Conservation (phyloP, 2,113 vertebrate species). For the Tiliqua scincoides region DNA sequence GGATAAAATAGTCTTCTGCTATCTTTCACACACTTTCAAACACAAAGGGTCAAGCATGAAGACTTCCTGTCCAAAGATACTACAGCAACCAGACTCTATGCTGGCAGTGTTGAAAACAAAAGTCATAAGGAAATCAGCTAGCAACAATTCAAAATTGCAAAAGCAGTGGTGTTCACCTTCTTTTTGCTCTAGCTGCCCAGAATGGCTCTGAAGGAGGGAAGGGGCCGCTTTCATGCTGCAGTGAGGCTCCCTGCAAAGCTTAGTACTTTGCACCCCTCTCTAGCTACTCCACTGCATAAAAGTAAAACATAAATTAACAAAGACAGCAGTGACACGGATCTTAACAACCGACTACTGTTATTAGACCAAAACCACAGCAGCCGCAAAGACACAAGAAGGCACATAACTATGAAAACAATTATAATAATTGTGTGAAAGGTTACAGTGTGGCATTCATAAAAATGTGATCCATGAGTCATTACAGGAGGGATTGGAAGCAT, state of each 20-base stretch:
- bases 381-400: neutral
- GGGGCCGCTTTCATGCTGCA: too few relatives aligned
- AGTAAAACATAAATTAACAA: neutral
- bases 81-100: neutral
- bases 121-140: neutral
- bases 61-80: neutral
- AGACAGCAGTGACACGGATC: neutral
- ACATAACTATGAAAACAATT: neutral
- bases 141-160: neutral
- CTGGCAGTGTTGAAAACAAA: neutral
- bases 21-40: neutral
- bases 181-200: too few relatives aligned
- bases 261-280: too few relatives aligned
- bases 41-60: neutral
- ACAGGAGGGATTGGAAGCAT: neutral
- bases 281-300: too few relatives aligned
- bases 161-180: too few relatives aligned
- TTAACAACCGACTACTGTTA: neutral
- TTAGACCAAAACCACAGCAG: neutral
- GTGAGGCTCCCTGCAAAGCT: too few relatives aligned
- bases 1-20: neutral
- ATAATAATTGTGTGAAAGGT: neutral
- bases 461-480: neutral
- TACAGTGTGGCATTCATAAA: neutral
- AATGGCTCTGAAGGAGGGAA: too few relatives aligned